Conservation (phyloP, 2,797 vertebrate species). For the Sebastes itinus region DNA sequence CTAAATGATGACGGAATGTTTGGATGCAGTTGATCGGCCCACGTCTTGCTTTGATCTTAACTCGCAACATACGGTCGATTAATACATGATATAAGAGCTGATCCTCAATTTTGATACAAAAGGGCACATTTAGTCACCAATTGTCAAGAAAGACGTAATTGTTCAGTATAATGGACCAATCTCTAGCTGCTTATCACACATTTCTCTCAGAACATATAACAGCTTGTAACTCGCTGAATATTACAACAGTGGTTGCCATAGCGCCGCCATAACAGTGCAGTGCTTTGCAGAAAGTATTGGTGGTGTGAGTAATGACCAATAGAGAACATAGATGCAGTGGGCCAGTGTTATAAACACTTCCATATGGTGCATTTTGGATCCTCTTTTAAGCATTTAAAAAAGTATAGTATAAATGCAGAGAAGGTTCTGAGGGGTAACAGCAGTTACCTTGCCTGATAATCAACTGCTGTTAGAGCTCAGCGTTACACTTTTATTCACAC, state of each 20-base stretch:
- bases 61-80: not conserved
- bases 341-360: conserved; percentile 55
- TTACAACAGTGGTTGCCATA: conserved; percentile 55
- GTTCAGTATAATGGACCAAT: not conserved
- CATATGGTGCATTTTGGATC: conserved; percentile 39
- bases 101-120: not conserved
- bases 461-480: not conserved
- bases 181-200: conserved; percentile 7
- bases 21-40: not conserved
- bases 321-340: conserved; percentile 49
- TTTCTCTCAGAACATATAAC: conserved; percentile 11
- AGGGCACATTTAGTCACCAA: too few relatives aligned
- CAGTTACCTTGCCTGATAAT: not conserved
- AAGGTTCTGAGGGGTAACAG: not conserved
- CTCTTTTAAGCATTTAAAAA: not conserved
- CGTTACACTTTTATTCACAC: not conserved
- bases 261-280: conserved; percentile 60
- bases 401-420: not conserved
- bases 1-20: not conserved
- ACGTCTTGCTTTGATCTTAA: not conserved
- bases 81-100: not conserved
- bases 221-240: conserved; percentile 27
- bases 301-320: conserved; percentile 53
- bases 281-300: conserved; percentile 47
- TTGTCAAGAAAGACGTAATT: not conserved